Conservation (phyloP, 2,888 invertebrate species). For the Heliothis peltigera region DNA sequence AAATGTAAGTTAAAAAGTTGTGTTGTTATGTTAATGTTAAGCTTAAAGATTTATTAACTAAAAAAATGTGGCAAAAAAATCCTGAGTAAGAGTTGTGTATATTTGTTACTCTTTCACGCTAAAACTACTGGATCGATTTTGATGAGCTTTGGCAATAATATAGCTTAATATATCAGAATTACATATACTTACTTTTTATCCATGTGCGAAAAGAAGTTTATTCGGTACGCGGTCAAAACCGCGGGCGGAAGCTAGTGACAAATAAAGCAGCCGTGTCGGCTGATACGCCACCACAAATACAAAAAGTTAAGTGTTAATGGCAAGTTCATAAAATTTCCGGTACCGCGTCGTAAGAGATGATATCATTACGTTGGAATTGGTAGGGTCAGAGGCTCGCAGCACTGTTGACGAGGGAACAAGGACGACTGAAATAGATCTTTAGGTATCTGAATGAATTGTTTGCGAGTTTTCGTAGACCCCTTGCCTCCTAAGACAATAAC, state of each 20-base stretch:
- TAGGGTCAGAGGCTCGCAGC: slow-evolving; percentile 52
- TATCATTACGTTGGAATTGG: slow-evolving; percentile 66
- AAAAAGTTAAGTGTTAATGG: slow-evolving; percentile 63
- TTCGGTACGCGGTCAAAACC: no score
- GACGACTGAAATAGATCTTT: slow-evolving; percentile 51
- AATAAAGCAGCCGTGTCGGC: slow-evolving; percentile 33
- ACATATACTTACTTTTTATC: no score
- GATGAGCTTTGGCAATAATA: no score
- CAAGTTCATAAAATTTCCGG: slow-evolving; percentile 70
- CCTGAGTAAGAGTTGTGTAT: no score
- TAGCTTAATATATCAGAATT: no score
- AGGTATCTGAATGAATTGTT: slow-evolving; percentile 21
- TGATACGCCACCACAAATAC: slow-evolving; percentile 32
- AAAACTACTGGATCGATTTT: no score
- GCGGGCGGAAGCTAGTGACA: no score
- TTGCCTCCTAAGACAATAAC: neutral
- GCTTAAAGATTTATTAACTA: slow-evolving; percentile 18
- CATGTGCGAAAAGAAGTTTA: no score
- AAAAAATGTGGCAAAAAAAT: no score
- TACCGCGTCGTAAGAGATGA: slow-evolving; percentile 64
- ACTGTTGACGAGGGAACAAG: slow-evolving; percentile 47
- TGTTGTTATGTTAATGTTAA: no score
- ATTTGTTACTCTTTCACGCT: no score
- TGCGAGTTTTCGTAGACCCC: slow-evolving; percentile 11
- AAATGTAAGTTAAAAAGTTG: no score